phyloP scores from a whole-genome alignment of 92 coral and sea anemone species.

The Porites evermanni region DNA sequence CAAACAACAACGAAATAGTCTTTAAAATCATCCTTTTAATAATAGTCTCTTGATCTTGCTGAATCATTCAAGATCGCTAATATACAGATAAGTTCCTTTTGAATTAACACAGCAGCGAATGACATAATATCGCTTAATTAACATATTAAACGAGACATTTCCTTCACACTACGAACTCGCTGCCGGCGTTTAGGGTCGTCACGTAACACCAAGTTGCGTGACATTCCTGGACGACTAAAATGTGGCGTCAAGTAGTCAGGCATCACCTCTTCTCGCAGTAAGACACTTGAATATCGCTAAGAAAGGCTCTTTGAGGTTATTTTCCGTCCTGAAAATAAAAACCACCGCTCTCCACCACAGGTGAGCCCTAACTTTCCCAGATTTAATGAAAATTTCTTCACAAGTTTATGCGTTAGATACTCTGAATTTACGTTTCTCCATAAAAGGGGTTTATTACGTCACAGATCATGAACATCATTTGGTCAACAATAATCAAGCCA shows the following conservation, averaged over 20 bases:
- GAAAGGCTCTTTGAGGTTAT: background rate
- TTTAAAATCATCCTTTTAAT: slow-evolving; percentile 89
- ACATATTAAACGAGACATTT: slow-evolving; percentile 5
- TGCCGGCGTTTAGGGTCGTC: background rate
- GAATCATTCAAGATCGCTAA: slow-evolving; percentile 70
- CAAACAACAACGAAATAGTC: slow-evolving; percentile 26
- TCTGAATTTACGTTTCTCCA: slow-evolving; percentile 23
- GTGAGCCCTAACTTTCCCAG: slow-evolving; percentile 12
- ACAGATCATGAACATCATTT: slow-evolving; percentile 15
- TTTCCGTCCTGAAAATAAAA: background rate
- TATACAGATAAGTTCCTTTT: slow-evolving; percentile 44
- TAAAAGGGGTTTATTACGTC: background rate
- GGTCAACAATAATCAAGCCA: slow-evolving; percentile 22
- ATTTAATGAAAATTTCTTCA: slow-evolving; percentile 20
- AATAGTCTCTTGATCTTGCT: slow-evolving; percentile 76
- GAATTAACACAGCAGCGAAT: slow-evolving; percentile 33
- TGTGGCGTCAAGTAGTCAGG: background rate
- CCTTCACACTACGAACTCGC: slow-evolving; percentile 1
- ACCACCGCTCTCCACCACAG: background rate
- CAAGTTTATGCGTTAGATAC: slow-evolving; percentile 14
- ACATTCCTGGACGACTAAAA: background rate
- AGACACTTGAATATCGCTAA: background rate
- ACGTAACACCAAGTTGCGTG: background rate
- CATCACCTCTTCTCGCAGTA: slow-evolving; percentile 2
- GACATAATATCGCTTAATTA: slow-evolving; percentile 18